These are phyloP conservation scores for Lithosia quadra DNA, from an alignment of 2,888 invertebrate species.

Conservation along the genomic window DNA sequence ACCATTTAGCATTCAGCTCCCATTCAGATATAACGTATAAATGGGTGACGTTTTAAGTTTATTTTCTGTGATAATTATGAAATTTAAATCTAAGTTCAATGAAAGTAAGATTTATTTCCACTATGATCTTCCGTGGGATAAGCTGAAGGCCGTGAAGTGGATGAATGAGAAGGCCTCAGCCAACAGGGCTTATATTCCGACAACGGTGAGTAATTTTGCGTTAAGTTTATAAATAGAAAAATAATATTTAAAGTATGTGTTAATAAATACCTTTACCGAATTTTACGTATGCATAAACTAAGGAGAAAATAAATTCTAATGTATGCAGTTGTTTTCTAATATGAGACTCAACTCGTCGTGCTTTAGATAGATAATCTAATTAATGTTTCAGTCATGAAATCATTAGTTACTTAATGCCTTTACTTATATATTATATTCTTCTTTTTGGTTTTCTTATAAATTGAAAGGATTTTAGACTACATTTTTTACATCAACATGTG, in stretches of 20 bases:
- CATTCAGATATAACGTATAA: slow-evolving; percentile 61
- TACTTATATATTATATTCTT: not conserved
- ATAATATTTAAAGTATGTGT: not conserved
- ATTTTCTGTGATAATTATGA: slow-evolving; percentile 85
- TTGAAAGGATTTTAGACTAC: not conserved
- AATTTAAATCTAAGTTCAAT: slow-evolving; percentile 85
- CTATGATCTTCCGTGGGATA: slow-evolving; percentile 80
- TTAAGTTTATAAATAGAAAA: slow-evolving; percentile 26
- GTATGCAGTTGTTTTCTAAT: not conserved
- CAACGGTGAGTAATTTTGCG: slow-evolving; percentile 81
- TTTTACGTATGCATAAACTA: not conserved
- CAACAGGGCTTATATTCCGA: slow-evolving; percentile 94
- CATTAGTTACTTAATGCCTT: too few species aligned
- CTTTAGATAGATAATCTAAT: not conserved
- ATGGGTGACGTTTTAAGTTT: slow-evolving; percentile 85
- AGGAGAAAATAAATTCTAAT: not conserved
- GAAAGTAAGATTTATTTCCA: slow-evolving; percentile 81
- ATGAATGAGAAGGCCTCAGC: slow-evolving; percentile 92
- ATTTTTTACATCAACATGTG: not conserved
- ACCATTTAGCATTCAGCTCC: slow-evolving; percentile 70
- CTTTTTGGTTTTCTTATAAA: not conserved
- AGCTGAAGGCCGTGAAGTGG: slow-evolving; percentile 89
- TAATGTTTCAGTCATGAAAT: not conserved
- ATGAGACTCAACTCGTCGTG: not conserved
- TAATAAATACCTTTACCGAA: not conserved